These are phyloP conservation scores for Spatulosminthurus flaviceps DNA, from an alignment of 2,888 invertebrate genomes.

Conservation along the genomic window DNA sequence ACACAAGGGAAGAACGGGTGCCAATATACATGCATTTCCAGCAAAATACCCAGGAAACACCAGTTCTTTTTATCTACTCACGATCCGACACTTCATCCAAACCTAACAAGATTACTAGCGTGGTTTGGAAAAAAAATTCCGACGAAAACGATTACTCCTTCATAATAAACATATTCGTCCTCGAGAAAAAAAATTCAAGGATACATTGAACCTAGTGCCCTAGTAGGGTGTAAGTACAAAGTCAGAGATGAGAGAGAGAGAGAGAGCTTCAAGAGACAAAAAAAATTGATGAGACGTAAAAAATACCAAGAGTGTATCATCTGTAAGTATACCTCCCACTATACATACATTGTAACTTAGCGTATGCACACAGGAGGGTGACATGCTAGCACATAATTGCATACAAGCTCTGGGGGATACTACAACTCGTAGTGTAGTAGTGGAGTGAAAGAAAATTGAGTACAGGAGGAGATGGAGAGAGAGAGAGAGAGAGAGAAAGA, in stretches of 20 bases:
- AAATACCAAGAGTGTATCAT: conserved; percentile 1
- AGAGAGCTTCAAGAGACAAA: neutral
- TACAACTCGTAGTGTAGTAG: too few species aligned
- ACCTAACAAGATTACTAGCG: neutral
- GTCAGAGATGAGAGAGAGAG: neutral
- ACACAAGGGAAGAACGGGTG: neutral
- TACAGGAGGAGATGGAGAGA: neutral
- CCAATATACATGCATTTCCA: neutral
- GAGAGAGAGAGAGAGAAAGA: neutral
- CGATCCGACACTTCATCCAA: conserved; percentile 14
- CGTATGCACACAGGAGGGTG: too few species aligned
- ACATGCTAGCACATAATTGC: too few species aligned
- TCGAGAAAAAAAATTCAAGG: neutral
- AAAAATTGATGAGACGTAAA: conserved; percentile 12
- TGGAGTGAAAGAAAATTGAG: too few species aligned
- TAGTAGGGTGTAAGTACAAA: neutral
- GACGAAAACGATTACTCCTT: neutral
- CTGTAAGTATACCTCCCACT: neutral
- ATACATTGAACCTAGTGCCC: neutral
- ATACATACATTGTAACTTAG: neutral
- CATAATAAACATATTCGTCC: neutral
- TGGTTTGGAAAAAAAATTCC: neutral
- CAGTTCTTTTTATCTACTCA: conserved; percentile 1
- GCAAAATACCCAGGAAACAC: neutral
- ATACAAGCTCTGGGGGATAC: too few species aligned